Evolutionary conservation across 1,140 invertebrate species (phyloP).

Genomic region (Chironomus tepperi): DNA sequence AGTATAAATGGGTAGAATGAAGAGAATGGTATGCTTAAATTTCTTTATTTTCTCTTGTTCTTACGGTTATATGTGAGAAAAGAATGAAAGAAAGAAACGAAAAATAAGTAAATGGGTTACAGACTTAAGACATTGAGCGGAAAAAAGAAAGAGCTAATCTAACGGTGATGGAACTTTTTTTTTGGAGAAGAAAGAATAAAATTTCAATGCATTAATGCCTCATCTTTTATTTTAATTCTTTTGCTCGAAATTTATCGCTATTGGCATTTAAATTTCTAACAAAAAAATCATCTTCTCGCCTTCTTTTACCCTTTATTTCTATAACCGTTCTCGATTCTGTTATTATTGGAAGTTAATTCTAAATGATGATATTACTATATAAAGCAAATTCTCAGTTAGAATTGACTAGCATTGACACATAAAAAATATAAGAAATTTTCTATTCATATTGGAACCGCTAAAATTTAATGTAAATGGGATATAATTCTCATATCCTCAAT

Average conservation of each 20-base stretch:
- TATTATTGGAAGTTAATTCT: no score
- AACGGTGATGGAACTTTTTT: neutral
- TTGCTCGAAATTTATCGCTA: neutral
- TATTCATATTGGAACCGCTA: no score
- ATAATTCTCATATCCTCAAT: no score
- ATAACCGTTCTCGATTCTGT: no score
- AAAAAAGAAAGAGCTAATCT: neutral
- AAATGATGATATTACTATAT: no score
- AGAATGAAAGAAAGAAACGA: constrained; percentile 11
- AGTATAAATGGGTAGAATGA: neutral
- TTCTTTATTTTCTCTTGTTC: neutral
- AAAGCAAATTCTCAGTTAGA: no score
- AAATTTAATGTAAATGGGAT: no score
- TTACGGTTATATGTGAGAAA: neutral
- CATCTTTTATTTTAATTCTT: neutral
- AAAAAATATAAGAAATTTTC: no score
- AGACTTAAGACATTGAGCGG: neutral
- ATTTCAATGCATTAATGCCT: neutral
- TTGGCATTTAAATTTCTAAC: neutral
- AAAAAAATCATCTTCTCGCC: neutral
- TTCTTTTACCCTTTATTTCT: no score
- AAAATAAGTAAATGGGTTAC: constrained; percentile 19
- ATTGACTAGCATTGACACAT: no score
- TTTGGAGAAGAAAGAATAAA: neutral
- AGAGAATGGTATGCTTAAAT: constrained; percentile 7